Base-by-base conservation (phyloP, 2,888 invertebrate genomes). In the Matsumyia berberina region DNA sequence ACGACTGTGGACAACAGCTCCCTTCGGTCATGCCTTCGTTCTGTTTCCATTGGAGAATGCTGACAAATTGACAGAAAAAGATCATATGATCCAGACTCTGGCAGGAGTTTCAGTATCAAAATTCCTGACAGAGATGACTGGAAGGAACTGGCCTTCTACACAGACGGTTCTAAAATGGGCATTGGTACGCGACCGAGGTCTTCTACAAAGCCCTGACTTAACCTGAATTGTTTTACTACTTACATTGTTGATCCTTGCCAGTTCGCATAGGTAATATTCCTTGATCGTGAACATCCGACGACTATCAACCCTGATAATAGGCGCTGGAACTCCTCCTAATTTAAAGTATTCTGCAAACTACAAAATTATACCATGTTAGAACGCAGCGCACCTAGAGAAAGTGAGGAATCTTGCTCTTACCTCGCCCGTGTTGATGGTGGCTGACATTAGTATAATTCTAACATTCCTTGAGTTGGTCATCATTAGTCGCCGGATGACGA, bases 361-460 rank as follows among this genome's bases (percentile, higher is more conserved):
- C 0, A 87, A 86, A 78, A 44, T n/a, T 12, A 24, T 19, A 24
- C 15, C n/a, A 35, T 60, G 46, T 66, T 11, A 49, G 0, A 72
- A 62, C n/a, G 8, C 35, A 35, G 5, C 5, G 24, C 9, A 15
- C 12, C 19, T 2, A 24, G 35, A 44, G 35, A n/a, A 31, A 1
- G 12, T 4, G 19, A 11, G 8, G 8, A n/a, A 24, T 42, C 6
- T 6, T 4, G 24, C 11, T n/a, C 29, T 58, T 46, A 90, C 90
- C 86, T 89, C 93, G 2, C 93, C 91, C 0, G 95, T 93, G 89
- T 97, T 94, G 88, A 98, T 95, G 1, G 99, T 98, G 0, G 99
- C 99, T 0, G 98, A 98, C 98, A 99, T 99, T 2, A 99, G 92
- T 62, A 99, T 93, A 0, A 96, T 93, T 92, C 95, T 96, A 0